Evolutionary conservation across 2,888 invertebrate species (phyloP), one percentile per base, ranked within the genome.

Genomic region (Gymnosoma rotundatum): DNA sequence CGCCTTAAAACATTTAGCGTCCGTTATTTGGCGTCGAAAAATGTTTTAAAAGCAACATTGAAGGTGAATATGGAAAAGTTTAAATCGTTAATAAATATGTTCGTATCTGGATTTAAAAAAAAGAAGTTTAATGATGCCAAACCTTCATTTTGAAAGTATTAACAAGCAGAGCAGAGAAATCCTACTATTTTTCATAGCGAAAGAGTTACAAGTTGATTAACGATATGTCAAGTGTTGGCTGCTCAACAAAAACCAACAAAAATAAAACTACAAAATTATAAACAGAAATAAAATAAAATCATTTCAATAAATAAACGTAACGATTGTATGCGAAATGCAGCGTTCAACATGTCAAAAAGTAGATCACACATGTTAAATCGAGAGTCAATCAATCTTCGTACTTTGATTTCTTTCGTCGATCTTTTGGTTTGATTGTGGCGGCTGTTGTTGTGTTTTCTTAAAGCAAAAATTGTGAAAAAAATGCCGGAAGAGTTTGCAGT

Each of bases 401-500:
- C 42, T 54, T 70, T 58, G 14, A 48, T 38, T 60, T 58, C 73
- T 75, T 64, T 74, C 56, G 21, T 16, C 63, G 52, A 12, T 0
- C 73, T 76, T 70, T 25, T 21, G 2, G 14, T 25, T 21, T 20
- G 12, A 14, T 61, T 50, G 36, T 10, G 54, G 32, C 48, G 63
- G 21, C 42, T 66, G 16, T 60, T 64, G 21, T 60, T 20, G 48
- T 56, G 48, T 72, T 12, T 0, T 42, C 14, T 10, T 48, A 1
- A 12, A 12, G 12, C 2, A 42, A 69, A 63, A 67, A 42, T 69
- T 84, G 84, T 73, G 12, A 0, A 42, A 69, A 63, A 67, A 42
- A 64, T 84, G 84, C 78, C 84, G 84, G 84, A 84, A 84, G 78
- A 81, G 74, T 81, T 73, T 60, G 69, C 61, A 73, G 74, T 81